phyloP scores from a whole-genome alignment of 1,140 invertebrate genomes.

The Drosophila fuyamai region DNA sequence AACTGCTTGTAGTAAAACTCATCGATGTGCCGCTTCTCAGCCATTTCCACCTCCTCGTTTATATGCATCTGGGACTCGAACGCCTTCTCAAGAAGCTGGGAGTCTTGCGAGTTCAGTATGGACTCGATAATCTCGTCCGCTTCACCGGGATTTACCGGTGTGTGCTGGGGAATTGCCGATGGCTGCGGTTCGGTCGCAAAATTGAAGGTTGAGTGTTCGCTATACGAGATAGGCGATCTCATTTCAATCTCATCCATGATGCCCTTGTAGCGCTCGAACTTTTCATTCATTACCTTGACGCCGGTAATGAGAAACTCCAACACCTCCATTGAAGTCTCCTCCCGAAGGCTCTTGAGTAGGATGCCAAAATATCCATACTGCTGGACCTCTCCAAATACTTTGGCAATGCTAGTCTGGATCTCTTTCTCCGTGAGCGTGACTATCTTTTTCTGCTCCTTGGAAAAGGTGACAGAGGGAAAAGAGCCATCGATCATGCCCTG shows the following conservation, averaged over 20 bases:
- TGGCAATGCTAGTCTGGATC: constrained; percentile 88
- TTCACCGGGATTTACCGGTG: constrained; percentile 37
- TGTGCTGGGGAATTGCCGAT: neutral
- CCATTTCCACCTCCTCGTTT: constrained; percentile 26
- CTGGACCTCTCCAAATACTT: constrained; percentile 88
- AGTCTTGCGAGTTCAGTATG: constrained; percentile 86
- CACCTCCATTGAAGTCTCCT: constrained; percentile 90
- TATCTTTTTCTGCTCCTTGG: constrained; percentile 91
- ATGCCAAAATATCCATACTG: constrained; percentile 89
- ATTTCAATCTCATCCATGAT: constrained; percentile 57
- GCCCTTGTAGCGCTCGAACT: constrained; percentile 79
- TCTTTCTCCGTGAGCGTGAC: constrained; percentile 89
- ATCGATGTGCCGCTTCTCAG: constrained; percentile 65
- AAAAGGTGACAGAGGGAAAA: constrained; percentile 92
- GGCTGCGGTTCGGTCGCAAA: constrained; percentile 8
- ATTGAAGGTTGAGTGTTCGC: constrained; percentile 1
- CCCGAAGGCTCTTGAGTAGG: constrained; percentile 87
- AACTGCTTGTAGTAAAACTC: constrained; percentile 84
- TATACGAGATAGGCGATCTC: constrained; percentile 25
- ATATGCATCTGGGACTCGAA: constrained; percentile 85
- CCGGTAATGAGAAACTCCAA: constrained; percentile 87
- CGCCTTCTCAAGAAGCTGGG: constrained; percentile 86
- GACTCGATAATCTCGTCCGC: constrained; percentile 85
- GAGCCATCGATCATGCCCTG: constrained; percentile 92
- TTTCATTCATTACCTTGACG: constrained; percentile 86